Evolutionary conservation across 2,797 vertebrate genomes (phyloP).

Genomic region (Parambassis ranga): DNA sequence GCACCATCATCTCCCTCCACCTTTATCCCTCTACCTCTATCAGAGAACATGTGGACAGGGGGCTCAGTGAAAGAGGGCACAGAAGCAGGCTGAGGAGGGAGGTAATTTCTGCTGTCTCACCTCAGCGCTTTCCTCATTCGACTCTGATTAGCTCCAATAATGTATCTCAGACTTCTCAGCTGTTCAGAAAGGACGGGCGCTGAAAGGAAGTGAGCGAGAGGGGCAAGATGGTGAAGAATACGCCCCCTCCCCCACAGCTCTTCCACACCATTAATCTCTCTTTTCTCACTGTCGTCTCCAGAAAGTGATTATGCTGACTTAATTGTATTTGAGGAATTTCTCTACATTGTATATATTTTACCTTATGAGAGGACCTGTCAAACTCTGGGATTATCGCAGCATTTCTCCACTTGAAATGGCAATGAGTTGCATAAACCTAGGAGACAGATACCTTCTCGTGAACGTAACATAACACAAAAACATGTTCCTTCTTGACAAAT

Average conservation of each 20-base stretch:
- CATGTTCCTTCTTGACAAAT: too few relatives aligned
- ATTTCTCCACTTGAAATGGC: background rate
- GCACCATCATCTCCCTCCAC: conserved; percentile 14
- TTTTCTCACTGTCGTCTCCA: conserved; percentile 37
- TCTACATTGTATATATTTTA: conserved; percentile 47
- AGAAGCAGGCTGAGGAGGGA: conserved; percentile 77
- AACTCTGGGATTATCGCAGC: conserved; percentile 17
- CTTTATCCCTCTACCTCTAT: conserved; percentile 41
- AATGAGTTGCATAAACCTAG: background rate
- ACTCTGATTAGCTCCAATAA: conserved; percentile 93
- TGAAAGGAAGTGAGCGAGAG: conserved; percentile 44
- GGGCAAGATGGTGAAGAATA: conserved; percentile 52
- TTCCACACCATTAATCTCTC: conserved; percentile 66
- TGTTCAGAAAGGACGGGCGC: conserved; percentile 67
- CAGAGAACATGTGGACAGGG: conserved; percentile 68
- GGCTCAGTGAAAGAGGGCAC: conserved; percentile 75
- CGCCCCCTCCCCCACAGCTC: conserved; percentile 41
- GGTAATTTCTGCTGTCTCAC: conserved; percentile 91
- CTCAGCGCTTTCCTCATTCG: conserved; percentile 92
- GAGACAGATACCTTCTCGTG: too few relatives aligned
- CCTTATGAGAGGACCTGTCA: conserved; percentile 16
- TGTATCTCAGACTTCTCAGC: conserved; percentile 88
- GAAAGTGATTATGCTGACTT: conserved; percentile 64
- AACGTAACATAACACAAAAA: too few relatives aligned
- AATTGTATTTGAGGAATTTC: conserved; percentile 62